Conservation (phyloP, 2,113 vertebrate species). For the Sinosuthora webbiana region DNA sequence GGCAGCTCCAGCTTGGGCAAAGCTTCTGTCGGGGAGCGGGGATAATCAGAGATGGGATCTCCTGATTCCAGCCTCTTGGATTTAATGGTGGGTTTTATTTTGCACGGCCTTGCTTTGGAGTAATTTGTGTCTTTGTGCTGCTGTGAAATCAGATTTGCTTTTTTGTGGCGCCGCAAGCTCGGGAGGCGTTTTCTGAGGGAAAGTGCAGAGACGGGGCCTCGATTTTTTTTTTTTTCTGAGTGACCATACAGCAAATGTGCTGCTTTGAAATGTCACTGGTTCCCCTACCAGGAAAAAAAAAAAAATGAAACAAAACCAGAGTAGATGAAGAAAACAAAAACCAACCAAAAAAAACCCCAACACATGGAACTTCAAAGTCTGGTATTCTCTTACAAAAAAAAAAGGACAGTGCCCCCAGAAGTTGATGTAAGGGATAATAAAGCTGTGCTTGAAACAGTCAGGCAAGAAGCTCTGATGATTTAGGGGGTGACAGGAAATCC, state of each 20-base stretch:
- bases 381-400: neutral
- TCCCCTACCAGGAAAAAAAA: neutral
- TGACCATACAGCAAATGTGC: neutral
- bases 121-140: constrained; percentile 39
- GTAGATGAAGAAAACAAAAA: neutral
- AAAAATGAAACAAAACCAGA: neutral
- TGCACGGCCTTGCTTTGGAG: constrained; percentile 5
- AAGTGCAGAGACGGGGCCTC: constrained; percentile 1
- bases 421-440: constrained; percentile 39
- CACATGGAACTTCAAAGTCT: neutral
- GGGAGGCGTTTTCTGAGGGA: constrained; percentile 14
- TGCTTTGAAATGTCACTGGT: constrained; percentile 41
- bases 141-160: constrained; percentile 20
- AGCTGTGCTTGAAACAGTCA: constrained; percentile 1
- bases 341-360: neutral
- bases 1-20: neutral
- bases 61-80: neutral
- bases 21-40: neutral
- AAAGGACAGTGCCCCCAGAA: constrained; percentile 9
- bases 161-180: neutral
- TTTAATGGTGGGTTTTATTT: constrained; percentile 39
- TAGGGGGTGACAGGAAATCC: constrained; percentile 14
- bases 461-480: constrained; percentile 1
- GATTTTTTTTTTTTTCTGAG: constrained; percentile 21
- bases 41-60: constrained; percentile 40